A percentile compares a stretch with the other conserved stretches of the same genome.
Evolutionary conservation across 2,113 vertebrate species (phyloP).

Genomic region (Ceyx cyanopectus): DNA sequence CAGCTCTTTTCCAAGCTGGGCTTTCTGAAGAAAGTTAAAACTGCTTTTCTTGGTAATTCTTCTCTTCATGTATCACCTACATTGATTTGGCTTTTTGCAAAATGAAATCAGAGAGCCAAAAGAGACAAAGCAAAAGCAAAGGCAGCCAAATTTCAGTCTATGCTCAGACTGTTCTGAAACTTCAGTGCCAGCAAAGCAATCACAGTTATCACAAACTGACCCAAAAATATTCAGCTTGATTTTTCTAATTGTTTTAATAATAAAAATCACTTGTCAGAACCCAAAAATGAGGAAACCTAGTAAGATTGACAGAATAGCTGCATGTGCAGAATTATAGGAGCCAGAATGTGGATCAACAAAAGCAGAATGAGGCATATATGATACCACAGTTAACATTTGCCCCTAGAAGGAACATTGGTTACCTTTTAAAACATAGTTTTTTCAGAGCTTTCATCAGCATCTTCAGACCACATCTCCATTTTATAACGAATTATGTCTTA

Average conservation of each 20-base stretch:
- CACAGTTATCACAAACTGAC: constrained; percentile 8
- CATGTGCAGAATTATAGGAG: not conserved
- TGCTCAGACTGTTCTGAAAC: not conserved
- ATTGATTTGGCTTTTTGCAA: constrained; percentile 22
- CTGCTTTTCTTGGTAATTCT: constrained; percentile 7
- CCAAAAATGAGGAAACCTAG: not conserved
- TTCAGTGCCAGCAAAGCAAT: constrained; percentile 26
- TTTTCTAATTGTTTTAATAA: constrained; percentile 21
- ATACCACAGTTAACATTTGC: not conserved
- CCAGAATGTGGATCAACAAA: not conserved
- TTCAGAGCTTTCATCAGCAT: not conserved
- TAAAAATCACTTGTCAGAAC: not conserved
- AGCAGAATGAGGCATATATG: not conserved
- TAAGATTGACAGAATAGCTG: not conserved
- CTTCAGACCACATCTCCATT: not conserved
- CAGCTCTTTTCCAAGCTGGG: not conserved
- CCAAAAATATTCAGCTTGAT: not conserved
- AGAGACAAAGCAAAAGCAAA: constrained; percentile 17
- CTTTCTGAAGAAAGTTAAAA: not conserved
- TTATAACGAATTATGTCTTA: not conserved
- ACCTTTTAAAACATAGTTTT: not conserved
- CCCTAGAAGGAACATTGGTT: not conserved
- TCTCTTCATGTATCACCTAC: not conserved
- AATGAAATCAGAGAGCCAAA: constrained; percentile 35
- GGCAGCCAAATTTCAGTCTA: constrained; percentile 3